Base-by-base conservation (phyloP, 2,797 vertebrate species). In the Lacerta bilineata region DNA sequence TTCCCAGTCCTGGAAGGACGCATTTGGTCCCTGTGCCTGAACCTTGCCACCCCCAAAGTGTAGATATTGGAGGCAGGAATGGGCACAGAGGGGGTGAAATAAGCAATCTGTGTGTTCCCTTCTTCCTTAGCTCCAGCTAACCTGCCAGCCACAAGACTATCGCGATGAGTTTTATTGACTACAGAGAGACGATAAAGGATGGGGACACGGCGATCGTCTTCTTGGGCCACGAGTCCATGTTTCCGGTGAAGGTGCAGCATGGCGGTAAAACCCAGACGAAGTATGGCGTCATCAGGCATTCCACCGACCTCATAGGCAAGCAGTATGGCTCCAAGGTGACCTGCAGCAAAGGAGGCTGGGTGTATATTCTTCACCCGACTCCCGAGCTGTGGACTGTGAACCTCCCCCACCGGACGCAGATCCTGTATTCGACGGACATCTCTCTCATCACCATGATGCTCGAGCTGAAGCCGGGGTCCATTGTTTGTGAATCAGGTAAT, bases 351-450 rank as follows among this genome's bases (percentile, higher is more conserved):
- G 99, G 99, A 6, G 98, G 99, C 3, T 99, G 98, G 98, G 98
- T 99, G 18, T 97, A 98, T 3, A 98, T 99, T 66, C 97, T 99
- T 66, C 98, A 99, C 93, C 98, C 98, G 1, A 99, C 99, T 0
- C 98, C 98, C 0, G 99, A 99, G 91, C 96, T 99, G 82, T 99
- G 99, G 99, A 99, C 99, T 0, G 94, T 98, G 91, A 98, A 97
- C 90, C 97, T 99, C 91, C 98, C 98, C 0, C 99, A 99, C 92
- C 98, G 99, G 93, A 99, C 99, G 0, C 99, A 99, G 95, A 99
- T 99, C 93, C 98, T 99, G 27, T 99, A 99, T 96, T 98, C 98
- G 85, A 98, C 99, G 0, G 99, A 99, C 96, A 99, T 99, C 75
- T 98, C 99, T 85, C 97, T 98, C 90, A 98, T 99, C 95, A 99